Base-by-base conservation (phyloP, 2,113 vertebrate species). In the Oncorhynchus kisutch region DNA sequence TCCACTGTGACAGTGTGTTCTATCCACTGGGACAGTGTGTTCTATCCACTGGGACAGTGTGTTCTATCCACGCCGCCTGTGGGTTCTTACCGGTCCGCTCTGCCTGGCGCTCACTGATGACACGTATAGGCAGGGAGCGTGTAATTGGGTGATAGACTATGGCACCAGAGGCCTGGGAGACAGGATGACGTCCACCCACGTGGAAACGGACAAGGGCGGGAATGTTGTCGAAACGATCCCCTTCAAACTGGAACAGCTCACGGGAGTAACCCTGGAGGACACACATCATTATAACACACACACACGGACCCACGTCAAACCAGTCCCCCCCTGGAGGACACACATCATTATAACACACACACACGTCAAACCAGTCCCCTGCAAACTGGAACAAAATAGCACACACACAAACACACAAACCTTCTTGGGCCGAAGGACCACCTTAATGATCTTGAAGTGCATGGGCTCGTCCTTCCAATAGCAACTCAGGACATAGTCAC, bases 231-330 rank as follows among this genome's bases (percentile, higher is more conserved):
- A 96, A 97, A 76, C 91, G 94, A 65, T 97, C 96, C 54, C 95
- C 93, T 84, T 97, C 95, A 18, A 97, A 94, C 88, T 96, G 96
- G 90, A 94, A 97, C 78, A 96, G 91, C 78, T 93, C 93, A 29
- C 91, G 76, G 1, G 95, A 88, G 83, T 94, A 90, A 49, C 95
- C 95, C 84, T 94, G 92, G 69, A 45, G 39, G 39, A 45, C 60
- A 75, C 66, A 25, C 25, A 25, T 25, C 25, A 25, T 25, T 25
- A 25, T 25, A 25, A 25, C 25, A 25, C 25, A 25, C 25, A 25
- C 27, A 27, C 25, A 27, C 25, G 1, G 25, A 27, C 25, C 2
- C 2, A 27, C 25, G 2, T 27, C 25, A 27, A 27, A 27, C 25
- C 25, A 27, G 25, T 27, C 25, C 25, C 25, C 25, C 25, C 25